Evolutionary conservation across 2,113 vertebrate species (phyloP), one percentile per base, ranked within the genome.

Genomic region (Hydropotes inermis): DNA sequence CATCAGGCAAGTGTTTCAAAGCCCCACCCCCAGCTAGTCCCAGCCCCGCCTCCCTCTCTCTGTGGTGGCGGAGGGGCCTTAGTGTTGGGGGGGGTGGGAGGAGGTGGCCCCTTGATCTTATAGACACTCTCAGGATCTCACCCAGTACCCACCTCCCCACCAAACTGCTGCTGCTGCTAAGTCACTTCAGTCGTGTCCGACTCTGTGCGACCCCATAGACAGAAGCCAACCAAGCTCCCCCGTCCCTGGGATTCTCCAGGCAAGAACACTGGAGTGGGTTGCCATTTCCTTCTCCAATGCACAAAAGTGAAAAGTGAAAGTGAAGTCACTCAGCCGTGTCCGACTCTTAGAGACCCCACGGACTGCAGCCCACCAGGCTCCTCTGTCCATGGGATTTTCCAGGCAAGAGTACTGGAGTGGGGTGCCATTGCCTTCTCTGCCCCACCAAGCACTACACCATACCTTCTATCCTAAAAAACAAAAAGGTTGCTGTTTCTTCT

Each of bases 321-420:
- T 50, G 47, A 50, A 50, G 47, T 50, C 12, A 3, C 47, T 50
- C 47, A 50, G 12, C 3, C 47, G 1, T 50, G 47, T 3, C 47
- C 0, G 1, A 50, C 47, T 14, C 47, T 14, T 50, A 1, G 47
- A 0, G 2, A 50, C 12, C 47, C 47, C 47, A 50, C 3, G 47
- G 47, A 50, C 47, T 50, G 47, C 47, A 50, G 47, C 47, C 47
- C 13, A 50, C 47, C 47, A 50, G 47, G 47, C 47, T 50, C 47
- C 47, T 14, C 47, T 1, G 3, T 50, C 47, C 47, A 50, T 50
- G 47, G 47, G 12, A 50, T 50, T 50, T 50, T 50, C 47, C 47
- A 50, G 47, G 47, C 47, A 50, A 50, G 47, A 50, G 47, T 13
- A 50, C 47, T 50, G 47, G 47, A 50, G 47, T 50, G 47, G 47